Conservation (phyloP, 2,113 vertebrate genomes). For the Cathartes aura region DNA sequence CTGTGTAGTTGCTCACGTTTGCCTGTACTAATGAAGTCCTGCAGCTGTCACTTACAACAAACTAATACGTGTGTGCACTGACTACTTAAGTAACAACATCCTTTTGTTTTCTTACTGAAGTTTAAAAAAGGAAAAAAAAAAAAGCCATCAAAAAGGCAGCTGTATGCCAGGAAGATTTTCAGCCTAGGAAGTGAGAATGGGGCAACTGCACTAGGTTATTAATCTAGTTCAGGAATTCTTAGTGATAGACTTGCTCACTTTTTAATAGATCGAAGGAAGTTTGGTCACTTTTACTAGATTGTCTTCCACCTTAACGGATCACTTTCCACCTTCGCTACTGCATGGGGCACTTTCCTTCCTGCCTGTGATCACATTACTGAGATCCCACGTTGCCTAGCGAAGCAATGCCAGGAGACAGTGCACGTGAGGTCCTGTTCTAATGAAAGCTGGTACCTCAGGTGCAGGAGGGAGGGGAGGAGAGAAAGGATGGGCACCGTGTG, state of each 20-base stretch:
- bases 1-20: conserved; percentile 48
- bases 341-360: background rate
- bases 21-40: conserved; percentile 72
- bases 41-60: conserved; percentile 58
- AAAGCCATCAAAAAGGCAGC: background rate
- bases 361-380: background rate
- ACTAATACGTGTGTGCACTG: conserved; percentile 70
- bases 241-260: background rate
- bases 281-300: background rate
- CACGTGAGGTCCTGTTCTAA: background rate
- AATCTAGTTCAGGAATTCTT: background rate
- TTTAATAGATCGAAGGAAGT: background rate
- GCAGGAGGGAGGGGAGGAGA: background rate
- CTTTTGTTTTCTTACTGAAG: conserved; percentile 15
- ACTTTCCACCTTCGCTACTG: background rate
- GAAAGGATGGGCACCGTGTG: background rate
- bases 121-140: background rate
- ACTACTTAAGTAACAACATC: conserved; percentile 47
- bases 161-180: background rate
- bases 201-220: background rate
- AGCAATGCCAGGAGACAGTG: background rate
- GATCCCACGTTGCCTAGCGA: background rate
- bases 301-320: background rate
- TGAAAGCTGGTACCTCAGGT: background rate
- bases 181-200: background rate